Conservation (phyloP, 2,888 invertebrate species). For the Nephrotoma flavescens region DNA sequence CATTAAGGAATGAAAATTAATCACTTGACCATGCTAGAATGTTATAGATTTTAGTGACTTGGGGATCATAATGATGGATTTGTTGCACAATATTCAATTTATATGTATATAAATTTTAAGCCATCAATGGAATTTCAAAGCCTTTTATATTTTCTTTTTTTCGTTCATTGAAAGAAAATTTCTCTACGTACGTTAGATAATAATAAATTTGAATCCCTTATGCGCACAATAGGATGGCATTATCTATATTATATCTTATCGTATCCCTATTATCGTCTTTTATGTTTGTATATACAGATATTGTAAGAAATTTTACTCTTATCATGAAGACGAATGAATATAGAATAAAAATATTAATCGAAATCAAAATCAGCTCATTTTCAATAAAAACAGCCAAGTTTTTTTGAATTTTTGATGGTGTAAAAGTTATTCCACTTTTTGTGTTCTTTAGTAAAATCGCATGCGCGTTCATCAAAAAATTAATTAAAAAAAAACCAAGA, state of each 20-base stretch:
- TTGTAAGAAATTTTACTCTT: not conserved
- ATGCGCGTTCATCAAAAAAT: no score
- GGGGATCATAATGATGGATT: not conserved
- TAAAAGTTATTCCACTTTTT: no score
- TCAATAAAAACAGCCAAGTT: no score
- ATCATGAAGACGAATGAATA: not conserved
- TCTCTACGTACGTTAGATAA: not conserved
- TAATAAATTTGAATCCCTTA: not conserved
- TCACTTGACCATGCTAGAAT: not conserved
- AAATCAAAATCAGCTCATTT: no score
- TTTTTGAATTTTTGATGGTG: no score
- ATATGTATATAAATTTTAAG: not conserved
- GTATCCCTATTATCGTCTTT: not conserved
- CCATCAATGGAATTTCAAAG: not conserved
- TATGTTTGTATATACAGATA: not conserved
- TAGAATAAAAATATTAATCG: not conserved
- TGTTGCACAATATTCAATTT: not conserved
- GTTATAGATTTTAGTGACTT: not conserved
- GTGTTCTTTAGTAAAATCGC: no score
- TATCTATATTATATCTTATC: not conserved
- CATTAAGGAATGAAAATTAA: not conserved
- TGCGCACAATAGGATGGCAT: not conserved
- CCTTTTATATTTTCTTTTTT: not conserved
- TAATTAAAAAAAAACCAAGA: no score
- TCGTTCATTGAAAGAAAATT: not conserved